Conservation (phyloP, 35 echinoderm and acorn worm species). For the Anneissia japonica region DNA sequence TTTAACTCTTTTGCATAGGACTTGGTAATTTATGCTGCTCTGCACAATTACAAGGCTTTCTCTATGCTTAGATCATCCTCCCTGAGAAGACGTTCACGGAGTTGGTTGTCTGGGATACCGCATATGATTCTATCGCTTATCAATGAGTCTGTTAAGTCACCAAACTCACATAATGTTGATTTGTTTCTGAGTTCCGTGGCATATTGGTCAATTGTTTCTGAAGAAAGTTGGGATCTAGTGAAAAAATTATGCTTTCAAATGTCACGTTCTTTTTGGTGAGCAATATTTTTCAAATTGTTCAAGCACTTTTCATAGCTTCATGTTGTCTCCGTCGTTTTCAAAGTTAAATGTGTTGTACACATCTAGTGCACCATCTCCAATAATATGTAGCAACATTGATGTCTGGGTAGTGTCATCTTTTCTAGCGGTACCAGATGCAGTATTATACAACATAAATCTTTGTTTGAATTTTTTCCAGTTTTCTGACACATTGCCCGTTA, state of each 20-base stretch:
- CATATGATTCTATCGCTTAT: conserved; percentile 28
- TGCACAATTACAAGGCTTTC: not conserved
- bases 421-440: not conserved
- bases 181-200: conserved; percentile 8
- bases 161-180: conserved; percentile 28
- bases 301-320: not conserved
- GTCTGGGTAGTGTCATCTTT: conserved; percentile 5
- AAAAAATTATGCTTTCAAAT: conserved; percentile 43
- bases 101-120: conserved; percentile 13
- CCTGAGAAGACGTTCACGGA: conserved; percentile 21
- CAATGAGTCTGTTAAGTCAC: not conserved
- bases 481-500: conserved; percentile 27
- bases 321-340: not conserved
- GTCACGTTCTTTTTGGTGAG: conserved; percentile 32
- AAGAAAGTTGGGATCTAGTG: not conserved
- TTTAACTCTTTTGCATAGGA: not conserved
- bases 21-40: not conserved
- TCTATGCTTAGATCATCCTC: conserved; percentile 10
- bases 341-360: conserved; percentile 23
- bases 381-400: conserved; percentile 12
- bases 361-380: conserved; percentile 12
- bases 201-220: conserved; percentile 26
- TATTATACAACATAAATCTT: conserved; percentile 22
- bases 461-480: conserved; percentile 48
- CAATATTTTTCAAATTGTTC: conserved; percentile 27